Percentiles rank a stretch among this genome's conserved stretches.
These are phyloP conservation scores for Phaethornis superciliosus DNA, from an alignment of 2,113 vertebrate genomes.

Conservation along the genomic window DNA sequence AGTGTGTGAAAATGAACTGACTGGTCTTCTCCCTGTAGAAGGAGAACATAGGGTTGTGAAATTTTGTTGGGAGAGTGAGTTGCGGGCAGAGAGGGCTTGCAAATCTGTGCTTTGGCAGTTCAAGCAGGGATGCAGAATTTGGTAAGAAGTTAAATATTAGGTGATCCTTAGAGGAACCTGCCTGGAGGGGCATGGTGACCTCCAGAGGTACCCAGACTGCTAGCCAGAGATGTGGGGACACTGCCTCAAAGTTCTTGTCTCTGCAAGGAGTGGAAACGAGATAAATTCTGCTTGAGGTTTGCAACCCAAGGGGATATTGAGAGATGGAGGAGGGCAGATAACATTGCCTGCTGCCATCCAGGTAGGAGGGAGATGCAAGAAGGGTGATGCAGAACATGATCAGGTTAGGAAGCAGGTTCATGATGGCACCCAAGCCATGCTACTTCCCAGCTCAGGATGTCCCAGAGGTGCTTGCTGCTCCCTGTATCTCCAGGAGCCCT, in stretches of 20 bases:
- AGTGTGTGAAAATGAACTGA: not conserved
- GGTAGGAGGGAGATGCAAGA: not conserved
- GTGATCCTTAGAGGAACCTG: not conserved
- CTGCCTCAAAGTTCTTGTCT: not conserved
- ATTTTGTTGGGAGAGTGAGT: not conserved
- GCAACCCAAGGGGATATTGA: not conserved
- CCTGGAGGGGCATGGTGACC: not conserved
- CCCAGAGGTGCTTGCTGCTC: not conserved
- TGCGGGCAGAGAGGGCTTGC: not conserved
- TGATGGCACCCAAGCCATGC: not conserved
- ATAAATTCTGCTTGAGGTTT: not conserved
- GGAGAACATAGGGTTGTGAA: not conserved
- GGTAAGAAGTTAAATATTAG: not conserved
- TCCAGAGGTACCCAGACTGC: not conserved
- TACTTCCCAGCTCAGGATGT: not conserved
- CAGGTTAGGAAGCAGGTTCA: not conserved
- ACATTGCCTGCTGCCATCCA: not conserved
- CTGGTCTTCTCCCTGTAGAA: not conserved
- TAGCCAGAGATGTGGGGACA: too few relatives aligned
- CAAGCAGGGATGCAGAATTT: not conserved
- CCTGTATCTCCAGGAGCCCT: fast-evolving
- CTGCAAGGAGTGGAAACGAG: not conserved
- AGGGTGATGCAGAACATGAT: not conserved
- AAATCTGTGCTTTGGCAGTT: not conserved
- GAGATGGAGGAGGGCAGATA: not conserved